These are phyloP conservation scores for Sinelater perroti DNA, from an alignment of 2,888 invertebrate species.

Conservation along the genomic window DNA sequence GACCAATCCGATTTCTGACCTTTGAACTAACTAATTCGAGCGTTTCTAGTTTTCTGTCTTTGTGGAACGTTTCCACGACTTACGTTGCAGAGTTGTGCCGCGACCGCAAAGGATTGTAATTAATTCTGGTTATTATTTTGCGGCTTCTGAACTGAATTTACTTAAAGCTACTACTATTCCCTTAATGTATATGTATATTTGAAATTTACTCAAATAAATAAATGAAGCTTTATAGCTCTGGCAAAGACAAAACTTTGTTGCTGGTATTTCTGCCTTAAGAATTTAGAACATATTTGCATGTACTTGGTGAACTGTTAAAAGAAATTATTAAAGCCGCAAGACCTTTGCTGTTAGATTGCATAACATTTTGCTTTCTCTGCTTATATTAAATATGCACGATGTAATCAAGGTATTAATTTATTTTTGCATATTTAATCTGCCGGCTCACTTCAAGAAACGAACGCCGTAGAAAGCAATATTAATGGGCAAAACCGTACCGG, in stretches of 20 bases:
- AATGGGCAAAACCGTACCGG: background rate
- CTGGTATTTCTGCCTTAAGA: background rate
- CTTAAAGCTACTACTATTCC: background rate
- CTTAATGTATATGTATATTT: no score
- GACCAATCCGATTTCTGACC: background rate
- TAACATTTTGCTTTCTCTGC: conserved; percentile 5
- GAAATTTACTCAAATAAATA: no score
- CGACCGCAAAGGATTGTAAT: background rate
- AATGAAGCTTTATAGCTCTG: no score
- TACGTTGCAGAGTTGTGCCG: background rate
- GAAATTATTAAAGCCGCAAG: no score
- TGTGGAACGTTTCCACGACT: background rate
- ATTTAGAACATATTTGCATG: no score
- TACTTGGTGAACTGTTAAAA: no score
- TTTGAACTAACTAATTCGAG: background rate
- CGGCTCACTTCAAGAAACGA: background rate
- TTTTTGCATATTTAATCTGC: background rate
- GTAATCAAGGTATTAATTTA: background rate
- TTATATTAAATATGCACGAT: no score
- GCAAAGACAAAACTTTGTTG: background rate
- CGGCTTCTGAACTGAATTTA: background rate
- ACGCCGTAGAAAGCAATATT: background rate
- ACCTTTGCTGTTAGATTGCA: no score
- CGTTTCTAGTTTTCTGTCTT: background rate
- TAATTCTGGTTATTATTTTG: background rate